Evolutionary conservation across 2,888 invertebrate genomes (phyloP).

Genomic region (Biston betularia): DNA sequence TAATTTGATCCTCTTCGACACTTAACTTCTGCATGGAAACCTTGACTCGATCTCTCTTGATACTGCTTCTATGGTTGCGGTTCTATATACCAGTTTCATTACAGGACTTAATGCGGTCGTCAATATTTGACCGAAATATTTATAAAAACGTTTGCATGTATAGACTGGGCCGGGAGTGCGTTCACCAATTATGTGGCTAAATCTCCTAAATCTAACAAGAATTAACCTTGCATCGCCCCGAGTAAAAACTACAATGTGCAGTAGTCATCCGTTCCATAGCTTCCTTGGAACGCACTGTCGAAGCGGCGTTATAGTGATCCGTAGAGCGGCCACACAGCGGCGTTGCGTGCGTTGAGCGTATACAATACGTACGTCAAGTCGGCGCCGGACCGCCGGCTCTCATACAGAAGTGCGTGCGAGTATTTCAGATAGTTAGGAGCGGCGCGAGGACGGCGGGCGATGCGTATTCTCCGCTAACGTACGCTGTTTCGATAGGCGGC

Average conservation of each 20-base stretch:
- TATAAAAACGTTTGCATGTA: slow-evolving; percentile 33
- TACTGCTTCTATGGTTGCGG: slow-evolving; percentile 65
- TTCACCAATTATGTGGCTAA: slow-evolving; percentile 39
- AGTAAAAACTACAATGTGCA: slow-evolving; percentile 23
- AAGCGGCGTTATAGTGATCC: neutral
- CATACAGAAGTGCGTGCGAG: slow-evolving; percentile 73
- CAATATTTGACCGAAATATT: slow-evolving; percentile 39
- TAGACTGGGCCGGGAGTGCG: slow-evolving; percentile 32
- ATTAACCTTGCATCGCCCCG: slow-evolving; percentile 36
- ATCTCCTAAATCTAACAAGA: slow-evolving; percentile 41
- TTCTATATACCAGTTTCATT: slow-evolving; percentile 54
- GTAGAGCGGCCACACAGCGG: neutral
- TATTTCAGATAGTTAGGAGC: slow-evolving; percentile 78
- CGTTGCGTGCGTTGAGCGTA: neutral
- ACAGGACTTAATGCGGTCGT: slow-evolving; percentile 48
- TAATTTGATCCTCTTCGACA: slow-evolving; percentile 53
- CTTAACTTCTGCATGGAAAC: slow-evolving; percentile 64
- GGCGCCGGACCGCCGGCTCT: slow-evolving; percentile 64
- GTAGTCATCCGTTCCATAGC: slow-evolving; percentile 24
- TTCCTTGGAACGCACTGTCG: slow-evolving; percentile 28
- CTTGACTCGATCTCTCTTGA: slow-evolving; percentile 52
- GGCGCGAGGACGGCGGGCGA: slow-evolving; percentile 67
- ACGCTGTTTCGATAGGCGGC: slow-evolving; percentile 71
- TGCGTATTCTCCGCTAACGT: slow-evolving; percentile 66
- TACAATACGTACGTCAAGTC: slow-evolving; percentile 33